Evolutionary conservation across 2,888 invertebrate genomes (phyloP), one percentile per base, ranked within the genome.

Genomic region (Tiphia femorata): DNA sequence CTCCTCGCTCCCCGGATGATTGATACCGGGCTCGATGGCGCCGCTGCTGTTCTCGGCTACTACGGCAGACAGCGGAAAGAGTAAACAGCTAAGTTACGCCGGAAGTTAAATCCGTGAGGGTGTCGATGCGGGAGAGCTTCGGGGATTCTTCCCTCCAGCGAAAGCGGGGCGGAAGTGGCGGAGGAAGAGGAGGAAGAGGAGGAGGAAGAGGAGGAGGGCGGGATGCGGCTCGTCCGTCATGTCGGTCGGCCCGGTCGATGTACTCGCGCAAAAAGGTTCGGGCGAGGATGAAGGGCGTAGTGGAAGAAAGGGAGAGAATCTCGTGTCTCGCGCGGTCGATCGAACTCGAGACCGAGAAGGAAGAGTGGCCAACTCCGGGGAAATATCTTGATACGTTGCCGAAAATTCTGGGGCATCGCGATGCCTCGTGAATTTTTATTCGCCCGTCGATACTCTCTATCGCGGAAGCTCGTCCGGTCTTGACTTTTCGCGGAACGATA

Each of bases 21-120:
- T 70, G 68, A 73, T 70, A 58, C 60, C 60, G 58, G 42, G 63
- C 59, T 70, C 71, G 48, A 51, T 55, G 62, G 62, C 56, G 56
- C 58, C 66, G 51, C 48, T n/a, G n/a, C n/a, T 8, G 44, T 19
- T 73, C 64, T 67, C 67, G 51, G 67, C 54, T 47, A 72, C 75
- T 74, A 52, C 23, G 27, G 17, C 48, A 64, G 52, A 65, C 33
- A 53, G 44, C 49, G 54, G 55, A 52, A 58, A 58, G 59, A 56
- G 63, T 67, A 62, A 67, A 64, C 60, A 49, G 48, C 29, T 43
- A 12, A 17, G 21, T 48, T 55, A 43, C 33, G 35, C 48, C 29
- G 41, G 14, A 56, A 47, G 38, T 57, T 57, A 35, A 57, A 52
- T 57, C 44, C 23, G 25, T 21, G 14, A 14, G 16, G 23, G 43